Conservation (phyloP, 92 coral and sea anemone species). For the Phymanthus crucifer region DNA sequence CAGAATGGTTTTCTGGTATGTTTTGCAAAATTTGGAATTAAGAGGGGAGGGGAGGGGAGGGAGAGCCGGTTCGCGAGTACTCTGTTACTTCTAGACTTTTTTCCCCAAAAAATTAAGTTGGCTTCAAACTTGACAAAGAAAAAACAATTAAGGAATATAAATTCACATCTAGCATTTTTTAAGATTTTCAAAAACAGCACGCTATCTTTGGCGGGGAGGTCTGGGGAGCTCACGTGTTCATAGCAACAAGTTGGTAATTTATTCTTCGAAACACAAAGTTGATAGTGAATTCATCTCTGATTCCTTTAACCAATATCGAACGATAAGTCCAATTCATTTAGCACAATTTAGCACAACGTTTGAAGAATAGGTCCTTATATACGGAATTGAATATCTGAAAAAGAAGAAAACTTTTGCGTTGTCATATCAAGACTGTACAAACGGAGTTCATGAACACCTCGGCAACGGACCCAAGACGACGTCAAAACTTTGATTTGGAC, state of each 20-base stretch:
- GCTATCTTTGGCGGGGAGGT: constrained; percentile 16
- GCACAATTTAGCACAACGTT: neutral
- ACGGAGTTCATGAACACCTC: no score
- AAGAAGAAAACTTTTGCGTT: no score
- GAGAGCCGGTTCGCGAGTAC: neutral
- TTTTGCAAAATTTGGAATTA: neutral
- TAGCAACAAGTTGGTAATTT: constrained; percentile 43
- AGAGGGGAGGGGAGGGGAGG: constrained; percentile 4
- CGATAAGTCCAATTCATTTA: neutral
- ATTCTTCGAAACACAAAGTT: neutral
- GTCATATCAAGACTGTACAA: no score
- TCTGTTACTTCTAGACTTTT: no score
- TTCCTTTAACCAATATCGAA: neutral
- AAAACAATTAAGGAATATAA: neutral
- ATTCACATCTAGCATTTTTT: neutral
- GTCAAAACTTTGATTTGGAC: no score
- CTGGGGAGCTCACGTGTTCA: constrained; percentile 12
- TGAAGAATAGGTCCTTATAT: neutral
- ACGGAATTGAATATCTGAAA: no score
- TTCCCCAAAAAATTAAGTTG: neutral
- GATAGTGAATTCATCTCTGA: neutral
- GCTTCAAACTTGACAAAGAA: neutral
- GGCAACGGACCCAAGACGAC: no score
- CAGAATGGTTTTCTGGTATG: neutral
- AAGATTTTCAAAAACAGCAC: neutral